Percentiles rank a stretch among this genome's conserved stretches.
Evolutionary conservation across 2,888 invertebrate genomes (phyloP).

Genomic region (Eucera pruinosa): DNA sequence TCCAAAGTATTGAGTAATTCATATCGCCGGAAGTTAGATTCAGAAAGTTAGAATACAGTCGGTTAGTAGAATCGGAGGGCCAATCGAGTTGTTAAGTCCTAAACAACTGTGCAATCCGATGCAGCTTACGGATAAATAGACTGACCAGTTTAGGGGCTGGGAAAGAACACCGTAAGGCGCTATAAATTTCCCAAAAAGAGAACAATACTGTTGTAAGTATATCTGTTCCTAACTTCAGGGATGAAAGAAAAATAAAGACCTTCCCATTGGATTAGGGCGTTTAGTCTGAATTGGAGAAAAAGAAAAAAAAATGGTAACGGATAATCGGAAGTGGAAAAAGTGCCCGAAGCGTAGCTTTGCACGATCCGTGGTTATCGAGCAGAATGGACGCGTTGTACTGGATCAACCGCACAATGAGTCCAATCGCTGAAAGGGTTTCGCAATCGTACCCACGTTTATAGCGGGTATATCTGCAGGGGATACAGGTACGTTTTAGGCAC

Average conservation of each 20-base stretch:
- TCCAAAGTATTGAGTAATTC: too few species aligned
- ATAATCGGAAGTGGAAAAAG: constrained; percentile 49
- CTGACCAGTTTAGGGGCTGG: not conserved
- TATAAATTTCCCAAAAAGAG: not conserved
- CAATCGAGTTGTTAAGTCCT: not conserved
- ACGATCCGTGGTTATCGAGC: constrained; percentile 59
- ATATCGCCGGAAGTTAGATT: too few species aligned
- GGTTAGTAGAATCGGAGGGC: not conserved
- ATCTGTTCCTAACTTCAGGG: not conserved
- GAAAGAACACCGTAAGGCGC: not conserved
- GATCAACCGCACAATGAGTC: constrained; percentile 56
- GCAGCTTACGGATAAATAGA: not conserved
- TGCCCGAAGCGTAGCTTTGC: constrained; percentile 66
- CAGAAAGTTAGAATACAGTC: not conserved
- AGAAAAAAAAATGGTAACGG: constrained; percentile 44
- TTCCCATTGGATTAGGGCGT: constrained; percentile 14
- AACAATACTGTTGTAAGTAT: not conserved
- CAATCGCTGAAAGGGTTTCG: constrained; percentile 64
- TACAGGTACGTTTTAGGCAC: constrained; percentile 56
- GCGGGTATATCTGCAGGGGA: constrained; percentile 51
- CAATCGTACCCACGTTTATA: constrained; percentile 56
- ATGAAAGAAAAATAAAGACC: constrained; percentile 9
- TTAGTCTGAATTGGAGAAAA: not conserved
- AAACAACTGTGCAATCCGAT: too few species aligned
- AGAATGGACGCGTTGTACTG: constrained; percentile 61